A percentile compares a stretch with the other conserved stretches of the same genome.
These are phyloP conservation scores for Chloroclystis v-ata DNA, from an alignment of 2,888 invertebrate genomes.

Conservation along the genomic window DNA sequence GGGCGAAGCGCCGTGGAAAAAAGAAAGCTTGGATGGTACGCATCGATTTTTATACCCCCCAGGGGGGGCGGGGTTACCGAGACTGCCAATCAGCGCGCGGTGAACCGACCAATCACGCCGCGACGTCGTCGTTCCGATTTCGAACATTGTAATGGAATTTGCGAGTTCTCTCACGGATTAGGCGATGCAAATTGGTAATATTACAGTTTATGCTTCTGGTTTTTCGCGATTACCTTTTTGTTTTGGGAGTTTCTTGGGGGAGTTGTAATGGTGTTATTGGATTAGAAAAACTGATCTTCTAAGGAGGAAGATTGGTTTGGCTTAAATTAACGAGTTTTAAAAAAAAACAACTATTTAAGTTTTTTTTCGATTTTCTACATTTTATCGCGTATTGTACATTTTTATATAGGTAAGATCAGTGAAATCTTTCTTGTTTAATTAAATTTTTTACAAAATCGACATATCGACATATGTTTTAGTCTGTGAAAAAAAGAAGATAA, in stretches of 20 bases:
- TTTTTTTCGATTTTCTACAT: too few relatives aligned
- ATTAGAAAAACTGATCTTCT: conserved; percentile 14
- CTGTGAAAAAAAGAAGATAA: too few relatives aligned
- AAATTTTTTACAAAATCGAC: too few relatives aligned
- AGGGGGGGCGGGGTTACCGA: conserved; percentile 65
- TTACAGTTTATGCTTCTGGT: conserved; percentile 38
- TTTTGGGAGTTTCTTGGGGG: conserved; percentile 21
- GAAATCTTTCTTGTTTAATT: too few relatives aligned
- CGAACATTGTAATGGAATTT: conserved; percentile 75
- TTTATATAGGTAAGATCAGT: too few relatives aligned
- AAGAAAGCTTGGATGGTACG: conserved; percentile 53
- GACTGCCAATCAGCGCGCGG: conserved; percentile 69
- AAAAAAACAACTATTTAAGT: too few relatives aligned
- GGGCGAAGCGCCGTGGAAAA: conserved; percentile 60
- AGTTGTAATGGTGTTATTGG: conserved; percentile 23
- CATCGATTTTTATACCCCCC: conserved; percentile 76
- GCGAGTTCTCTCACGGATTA: conserved; percentile 62
- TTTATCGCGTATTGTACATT: too few relatives aligned
- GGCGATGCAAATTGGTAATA: conserved; percentile 60
- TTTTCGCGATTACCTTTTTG: conserved; percentile 25
- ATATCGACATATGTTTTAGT: too few relatives aligned
- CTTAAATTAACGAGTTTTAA: too few relatives aligned
- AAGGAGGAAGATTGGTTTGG: too few relatives aligned
- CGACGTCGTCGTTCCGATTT: conserved; percentile 61
- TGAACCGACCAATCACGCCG: conserved; percentile 69